Percentiles rank a stretch among this genome's conserved stretches.
These are phyloP conservation scores for Lepeophtheirus nordmannii DNA, from an alignment of 2,888 invertebrate genomes.

Conservation along the genomic window DNA sequence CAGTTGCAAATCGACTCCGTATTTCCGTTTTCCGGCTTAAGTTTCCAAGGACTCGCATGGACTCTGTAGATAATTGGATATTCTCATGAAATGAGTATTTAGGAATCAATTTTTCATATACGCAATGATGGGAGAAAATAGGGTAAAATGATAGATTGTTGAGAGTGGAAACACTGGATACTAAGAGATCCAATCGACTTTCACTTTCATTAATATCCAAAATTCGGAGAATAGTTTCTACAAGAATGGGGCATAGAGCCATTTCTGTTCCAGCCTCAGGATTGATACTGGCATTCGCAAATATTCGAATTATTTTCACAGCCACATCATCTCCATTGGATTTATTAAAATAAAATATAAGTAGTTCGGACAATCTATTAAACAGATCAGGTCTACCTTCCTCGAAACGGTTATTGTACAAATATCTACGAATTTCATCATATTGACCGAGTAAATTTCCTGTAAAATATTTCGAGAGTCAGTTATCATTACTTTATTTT, in stretches of 20 bases:
- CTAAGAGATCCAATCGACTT: slow-evolving; percentile 54
- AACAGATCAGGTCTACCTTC: not conserved
- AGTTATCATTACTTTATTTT: too few relatives aligned
- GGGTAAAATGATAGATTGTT: slow-evolving; percentile 70
- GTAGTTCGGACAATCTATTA: slow-evolving; percentile 1
- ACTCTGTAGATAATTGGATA: slow-evolving; percentile 47
- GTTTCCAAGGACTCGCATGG: slow-evolving; percentile 65
- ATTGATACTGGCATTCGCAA: slow-evolving; percentile 67
- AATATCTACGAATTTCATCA: not conserved
- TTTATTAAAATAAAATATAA: slow-evolving; percentile 36
- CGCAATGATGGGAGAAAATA: slow-evolving; percentile 7
- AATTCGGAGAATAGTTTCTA: slow-evolving; percentile 33
- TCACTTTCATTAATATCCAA: slow-evolving; percentile 32
- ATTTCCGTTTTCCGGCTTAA: slow-evolving; percentile 53
- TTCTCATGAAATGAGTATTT: slow-evolving; percentile 31
- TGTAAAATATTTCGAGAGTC: too few relatives aligned
- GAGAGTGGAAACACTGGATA: slow-evolving; percentile 60
- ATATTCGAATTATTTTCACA: slow-evolving; percentile 49
- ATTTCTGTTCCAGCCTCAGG: slow-evolving; percentile 55
- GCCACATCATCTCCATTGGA: slow-evolving; percentile 30
- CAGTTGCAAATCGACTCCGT: slow-evolving; percentile 35
- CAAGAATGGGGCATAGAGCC: slow-evolving; percentile 35
- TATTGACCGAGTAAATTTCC: not conserved
- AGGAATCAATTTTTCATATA: not conserved
- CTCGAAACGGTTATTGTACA: not conserved